Percentiles rank a stretch among this genome's conserved stretches.
phyloP scores from a whole-genome alignment of 2,113 vertebrate genomes.

The Brachionichthys hirsutus region DNA sequence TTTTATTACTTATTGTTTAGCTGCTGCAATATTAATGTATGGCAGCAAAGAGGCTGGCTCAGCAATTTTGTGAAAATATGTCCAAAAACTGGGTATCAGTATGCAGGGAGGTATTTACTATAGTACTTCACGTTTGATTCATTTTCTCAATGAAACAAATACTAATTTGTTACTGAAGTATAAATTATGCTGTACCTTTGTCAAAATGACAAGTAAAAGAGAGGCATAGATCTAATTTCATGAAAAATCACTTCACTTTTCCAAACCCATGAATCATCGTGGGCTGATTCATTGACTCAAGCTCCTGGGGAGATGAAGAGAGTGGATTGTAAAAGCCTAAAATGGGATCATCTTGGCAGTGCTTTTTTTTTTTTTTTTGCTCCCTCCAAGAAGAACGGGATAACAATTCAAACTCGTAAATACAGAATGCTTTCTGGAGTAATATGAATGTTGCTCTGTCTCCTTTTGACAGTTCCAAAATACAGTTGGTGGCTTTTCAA shows the following conservation, averaged over 20 bases:
- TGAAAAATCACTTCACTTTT: conserved; percentile 74
- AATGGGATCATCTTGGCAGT: conserved; percentile 69
- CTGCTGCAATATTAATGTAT: no score
- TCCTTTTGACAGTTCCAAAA: conserved; percentile 45
- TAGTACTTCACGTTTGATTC: background rate
- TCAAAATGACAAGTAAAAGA: conserved; percentile 66
- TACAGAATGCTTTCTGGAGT: conserved; percentile 50
- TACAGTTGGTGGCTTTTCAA: conserved; percentile 12
- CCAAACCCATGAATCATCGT: conserved; percentile 88
- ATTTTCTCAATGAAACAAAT: background rate
- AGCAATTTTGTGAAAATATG: background rate
- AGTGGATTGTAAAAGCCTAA: conserved; percentile 66
- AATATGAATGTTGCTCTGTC: conserved; percentile 38
- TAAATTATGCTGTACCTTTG: conserved; percentile 5
- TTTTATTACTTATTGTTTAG: no score
- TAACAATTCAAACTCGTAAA: conserved; percentile 63
- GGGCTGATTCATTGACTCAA: conserved; percentile 32
- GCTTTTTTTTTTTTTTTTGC: no score
- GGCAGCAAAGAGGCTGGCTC: background rate
- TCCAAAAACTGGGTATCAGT: background rate
- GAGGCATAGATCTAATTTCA: conserved; percentile 82
- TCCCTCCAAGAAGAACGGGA: conserved; percentile 54
- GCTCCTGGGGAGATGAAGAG: conserved; percentile 54
- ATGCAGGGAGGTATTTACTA: no score
- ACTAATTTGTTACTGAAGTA: conserved; percentile 28